These are phyloP conservation scores for Pygmarrhopalites habei DNA, from an alignment of 1,140 invertebrate genomes.

Conservation along the genomic window DNA sequence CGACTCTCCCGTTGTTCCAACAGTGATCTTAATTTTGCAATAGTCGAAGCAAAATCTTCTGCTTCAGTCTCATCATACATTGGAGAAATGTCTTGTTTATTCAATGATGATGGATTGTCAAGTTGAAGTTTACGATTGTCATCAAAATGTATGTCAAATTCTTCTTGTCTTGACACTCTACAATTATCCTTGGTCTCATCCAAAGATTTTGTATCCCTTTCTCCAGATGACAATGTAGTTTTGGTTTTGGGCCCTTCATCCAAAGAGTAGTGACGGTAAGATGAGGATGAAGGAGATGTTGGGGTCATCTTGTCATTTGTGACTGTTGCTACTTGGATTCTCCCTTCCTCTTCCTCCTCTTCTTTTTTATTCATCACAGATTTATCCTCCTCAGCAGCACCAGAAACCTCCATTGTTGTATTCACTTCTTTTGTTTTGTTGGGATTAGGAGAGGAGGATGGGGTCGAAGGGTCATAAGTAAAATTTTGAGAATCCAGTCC, in stretches of 20 bases:
- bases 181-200: conserved; percentile 29
- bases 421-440: background rate
- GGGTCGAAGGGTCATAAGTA: background rate
- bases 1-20: conserved; percentile 52
- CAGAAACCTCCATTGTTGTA: background rate
- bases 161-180: conserved; percentile 28
- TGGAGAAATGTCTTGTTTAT: conserved; percentile 43
- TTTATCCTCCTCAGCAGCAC: background rate
- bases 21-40: conserved; percentile 59
- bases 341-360: too few species aligned
- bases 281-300: too few species aligned
- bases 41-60: conserved; percentile 62
- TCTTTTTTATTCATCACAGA: too few species aligned
- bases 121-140: too few species aligned
- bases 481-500: background rate
- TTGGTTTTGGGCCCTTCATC: conserved; percentile 19
- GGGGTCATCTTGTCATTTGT: too few species aligned
- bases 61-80: conserved; percentile 65
- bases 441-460: background rate
- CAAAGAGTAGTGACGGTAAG: conserved; percentile 16
- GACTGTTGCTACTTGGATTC: too few species aligned
- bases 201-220: conserved; percentile 24
- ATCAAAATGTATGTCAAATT: conserved; percentile 25
- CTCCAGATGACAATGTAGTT: background rate
- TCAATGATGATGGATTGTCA: conserved; percentile 7